Conservation (phyloP, 2,888 invertebrate genomes). For the Tinea pellionella region DNA sequence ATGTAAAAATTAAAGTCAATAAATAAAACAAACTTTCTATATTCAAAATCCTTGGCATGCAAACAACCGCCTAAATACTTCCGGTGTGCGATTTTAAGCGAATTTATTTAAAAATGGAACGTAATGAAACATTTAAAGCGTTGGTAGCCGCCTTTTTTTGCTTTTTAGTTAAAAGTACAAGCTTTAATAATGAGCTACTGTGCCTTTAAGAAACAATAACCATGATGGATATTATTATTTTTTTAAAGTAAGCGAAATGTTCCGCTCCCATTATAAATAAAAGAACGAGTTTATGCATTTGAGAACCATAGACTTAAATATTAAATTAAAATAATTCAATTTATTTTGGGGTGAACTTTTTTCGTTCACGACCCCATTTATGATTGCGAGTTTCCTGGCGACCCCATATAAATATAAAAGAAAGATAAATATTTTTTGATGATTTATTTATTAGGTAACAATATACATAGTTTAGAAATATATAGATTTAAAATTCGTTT, state of each 20-base stretch:
- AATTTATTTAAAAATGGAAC: neutral
- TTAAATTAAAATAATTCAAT: no score
- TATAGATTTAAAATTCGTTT: no score
- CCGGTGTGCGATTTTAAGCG: neutral
- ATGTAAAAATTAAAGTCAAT: no score
- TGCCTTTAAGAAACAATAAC: neutral
- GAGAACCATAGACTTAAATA: neutral
- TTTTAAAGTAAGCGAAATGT: neutral
- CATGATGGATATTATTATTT: conserved; percentile 1
- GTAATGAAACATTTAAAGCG: neutral
- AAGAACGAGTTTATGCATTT: neutral
- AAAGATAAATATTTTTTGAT: no score
- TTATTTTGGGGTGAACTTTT: no score
- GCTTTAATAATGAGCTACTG: neutral
- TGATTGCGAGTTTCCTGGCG: no score
- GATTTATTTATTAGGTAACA: no score
- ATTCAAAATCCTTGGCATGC: neutral
- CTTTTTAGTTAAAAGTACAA: neutral
- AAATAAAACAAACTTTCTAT: neutral
- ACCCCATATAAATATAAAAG: no score
- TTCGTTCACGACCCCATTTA: no score
- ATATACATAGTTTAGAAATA: no score
- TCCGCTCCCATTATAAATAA: neutral
- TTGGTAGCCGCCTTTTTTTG: conserved; percentile 11
- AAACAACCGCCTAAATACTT: neutral